phyloP scores from a whole-genome alignment of 2,888 invertebrate species.

The Phaedon cochleariae region DNA sequence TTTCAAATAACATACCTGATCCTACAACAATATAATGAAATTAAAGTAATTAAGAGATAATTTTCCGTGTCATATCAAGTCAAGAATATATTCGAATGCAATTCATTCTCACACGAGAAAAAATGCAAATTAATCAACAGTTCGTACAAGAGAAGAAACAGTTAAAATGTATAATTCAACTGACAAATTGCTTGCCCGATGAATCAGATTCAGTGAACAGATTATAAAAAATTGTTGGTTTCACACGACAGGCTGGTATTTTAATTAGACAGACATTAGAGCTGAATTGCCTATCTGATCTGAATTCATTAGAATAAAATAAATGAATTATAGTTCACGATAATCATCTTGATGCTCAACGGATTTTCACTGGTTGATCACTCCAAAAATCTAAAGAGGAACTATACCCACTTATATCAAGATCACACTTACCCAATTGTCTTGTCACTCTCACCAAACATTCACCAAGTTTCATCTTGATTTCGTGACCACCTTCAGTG shows the following conservation, averaged over 20 bases:
- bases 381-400: no score
- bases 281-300: no score
- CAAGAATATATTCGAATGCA: no score
- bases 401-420: no score
- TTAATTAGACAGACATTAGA: background rate
- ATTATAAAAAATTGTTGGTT: background rate
- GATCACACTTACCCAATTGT: constrained; percentile 69
- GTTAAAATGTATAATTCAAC: background rate
- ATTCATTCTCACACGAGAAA: background rate
- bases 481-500: constrained; percentile 64
- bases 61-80: no score
- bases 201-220: background rate
- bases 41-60: no score
- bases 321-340: no score
- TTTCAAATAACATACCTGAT: no score
- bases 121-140: background rate
- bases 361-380: no score
- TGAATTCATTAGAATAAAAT: no score
- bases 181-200: background rate
- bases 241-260: background rate
- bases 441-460: constrained; percentile 77
- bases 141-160: background rate
- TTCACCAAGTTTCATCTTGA: constrained; percentile 83
- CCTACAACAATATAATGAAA: no score
- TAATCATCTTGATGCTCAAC: no score